phyloP scores from a whole-genome alignment of 2,888 invertebrate species.

The Auanema sp. region DNA sequence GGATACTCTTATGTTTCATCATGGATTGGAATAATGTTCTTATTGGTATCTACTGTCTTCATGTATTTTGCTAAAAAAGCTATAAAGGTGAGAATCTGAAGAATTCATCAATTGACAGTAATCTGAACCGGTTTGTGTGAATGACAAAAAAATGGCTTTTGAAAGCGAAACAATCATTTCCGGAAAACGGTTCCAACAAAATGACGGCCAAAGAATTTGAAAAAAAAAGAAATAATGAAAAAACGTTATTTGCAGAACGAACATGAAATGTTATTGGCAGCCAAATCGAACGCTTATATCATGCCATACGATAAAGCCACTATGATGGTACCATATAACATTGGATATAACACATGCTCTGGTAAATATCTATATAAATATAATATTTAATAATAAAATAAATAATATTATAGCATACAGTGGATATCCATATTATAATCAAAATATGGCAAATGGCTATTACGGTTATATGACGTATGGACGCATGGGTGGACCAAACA shows the following conservation, averaged over 20 bases:
- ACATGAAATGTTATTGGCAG: slow-evolving; percentile 52
- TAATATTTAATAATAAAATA: not conserved
- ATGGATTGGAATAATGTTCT: slow-evolving; percentile 92
- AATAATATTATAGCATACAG: slow-evolving; percentile 25
- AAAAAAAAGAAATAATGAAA: not conserved
- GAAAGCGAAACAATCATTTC: not conserved
- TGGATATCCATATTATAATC: slow-evolving; percentile 40
- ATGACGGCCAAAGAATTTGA: not conserved
- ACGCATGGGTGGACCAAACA: slow-evolving; percentile 18
- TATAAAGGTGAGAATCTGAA: slow-evolving; percentile 49
- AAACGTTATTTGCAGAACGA: slow-evolving; percentile 42
- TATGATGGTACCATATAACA: slow-evolving; percentile 43
- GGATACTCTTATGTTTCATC: slow-evolving; percentile 96
- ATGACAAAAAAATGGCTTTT: not conserved
- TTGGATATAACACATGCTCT: slow-evolving; percentile 38
- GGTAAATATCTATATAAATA: too few relatives aligned
- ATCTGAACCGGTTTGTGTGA: not conserved
- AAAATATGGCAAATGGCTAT: slow-evolving; percentile 38
- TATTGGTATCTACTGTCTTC: slow-evolving; percentile 71
- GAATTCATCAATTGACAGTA: not conserved
- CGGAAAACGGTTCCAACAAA: not conserved
- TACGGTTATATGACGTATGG: slow-evolving; percentile 58
- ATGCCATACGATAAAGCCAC: slow-evolving; percentile 47
- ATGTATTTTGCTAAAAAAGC: slow-evolving; percentile 52
- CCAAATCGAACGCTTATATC: slow-evolving; percentile 57